A percentile compares a stretch with the other conserved stretches of the same genome.
Conservation (phyloP, 2,888 invertebrate genomes). For the Orchestes rusci region DNA sequence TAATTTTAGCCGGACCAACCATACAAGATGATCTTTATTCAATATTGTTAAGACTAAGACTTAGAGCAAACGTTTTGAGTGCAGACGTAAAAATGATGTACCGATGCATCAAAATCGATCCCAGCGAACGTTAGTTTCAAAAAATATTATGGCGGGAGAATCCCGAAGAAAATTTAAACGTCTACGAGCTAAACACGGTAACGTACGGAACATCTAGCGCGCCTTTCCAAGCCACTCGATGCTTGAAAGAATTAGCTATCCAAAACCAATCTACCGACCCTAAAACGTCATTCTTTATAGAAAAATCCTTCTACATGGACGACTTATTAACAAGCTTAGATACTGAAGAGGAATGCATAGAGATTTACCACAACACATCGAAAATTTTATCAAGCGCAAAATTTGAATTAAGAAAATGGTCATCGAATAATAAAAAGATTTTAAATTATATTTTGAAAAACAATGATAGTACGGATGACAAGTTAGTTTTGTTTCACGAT, state of each 20-base stretch:
- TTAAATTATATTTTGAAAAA: neutral
- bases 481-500: conserved; percentile 6
- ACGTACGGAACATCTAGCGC: conserved; percentile 20
- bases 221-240: conserved; percentile 9
- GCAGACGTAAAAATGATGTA: conserved; percentile 24
- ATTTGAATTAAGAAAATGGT: too few species aligned
- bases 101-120: conserved; percentile 15
- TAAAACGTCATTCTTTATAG: neutral
- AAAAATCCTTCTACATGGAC: neutral
- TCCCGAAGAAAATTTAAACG: conserved; percentile 10
- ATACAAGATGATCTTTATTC: conserved; percentile 21
- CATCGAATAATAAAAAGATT: conserved; percentile 15
- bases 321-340: too few species aligned
- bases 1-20: conserved; percentile 9
- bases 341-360: too few species aligned
- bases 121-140: conserved; percentile 17
- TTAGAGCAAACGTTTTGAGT: conserved; percentile 13
- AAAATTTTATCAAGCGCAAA: too few species aligned
- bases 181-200: conserved; percentile 17
- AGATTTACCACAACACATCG: too few species aligned
- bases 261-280: neutral
- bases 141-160: conserved; percentile 20
- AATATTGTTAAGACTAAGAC: conserved; percentile 16
- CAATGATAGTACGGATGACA: conserved; percentile 1
- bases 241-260: conserved; percentile 4